These are phyloP conservation scores for Armadillidium nasatum DNA, from an alignment of 1,140 invertebrate genomes.

Conservation along the genomic window DNA sequence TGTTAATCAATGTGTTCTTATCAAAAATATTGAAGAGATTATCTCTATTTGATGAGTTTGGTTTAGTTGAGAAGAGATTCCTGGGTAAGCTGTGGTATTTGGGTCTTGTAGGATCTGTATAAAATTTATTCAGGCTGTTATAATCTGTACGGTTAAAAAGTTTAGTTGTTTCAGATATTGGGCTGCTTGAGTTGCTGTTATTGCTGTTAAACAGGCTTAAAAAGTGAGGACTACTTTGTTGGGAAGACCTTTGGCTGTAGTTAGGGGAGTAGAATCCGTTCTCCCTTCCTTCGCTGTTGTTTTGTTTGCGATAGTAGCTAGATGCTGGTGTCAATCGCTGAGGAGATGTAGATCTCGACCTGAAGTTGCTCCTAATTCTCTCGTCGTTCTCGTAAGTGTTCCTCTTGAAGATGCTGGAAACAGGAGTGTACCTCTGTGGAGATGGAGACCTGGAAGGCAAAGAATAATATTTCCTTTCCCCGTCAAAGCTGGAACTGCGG, in stretches of 20 bases:
- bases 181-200: not conserved
- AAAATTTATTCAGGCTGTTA: not conserved
- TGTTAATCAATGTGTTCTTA: not conserved
- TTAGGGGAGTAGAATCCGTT: not conserved
- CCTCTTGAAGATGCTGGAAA: not conserved
- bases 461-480: not conserved
- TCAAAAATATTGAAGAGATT: not conserved
- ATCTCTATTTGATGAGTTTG: not conserved
- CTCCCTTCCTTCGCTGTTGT: not conserved
- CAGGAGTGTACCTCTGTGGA: not conserved
- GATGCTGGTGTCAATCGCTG: not conserved
- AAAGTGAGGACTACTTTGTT: not conserved
- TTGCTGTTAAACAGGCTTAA: not conserved
- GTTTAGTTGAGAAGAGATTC: not conserved
- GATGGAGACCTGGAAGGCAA: not conserved
- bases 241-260: not conserved
- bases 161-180: not conserved
- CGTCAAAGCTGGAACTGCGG: not conserved
- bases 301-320: not conserved
- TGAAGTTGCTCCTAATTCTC: not conserved
- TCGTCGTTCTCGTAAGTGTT: constrained; percentile 3
- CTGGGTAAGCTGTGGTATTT: not conserved
- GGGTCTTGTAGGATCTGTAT: not conserved
- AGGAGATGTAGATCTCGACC: not conserved
- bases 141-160: not conserved